These are phyloP conservation scores for Pachypsylla venusta DNA, from an alignment of 1,140 invertebrate genomes.

Conservation along the genomic window DNA sequence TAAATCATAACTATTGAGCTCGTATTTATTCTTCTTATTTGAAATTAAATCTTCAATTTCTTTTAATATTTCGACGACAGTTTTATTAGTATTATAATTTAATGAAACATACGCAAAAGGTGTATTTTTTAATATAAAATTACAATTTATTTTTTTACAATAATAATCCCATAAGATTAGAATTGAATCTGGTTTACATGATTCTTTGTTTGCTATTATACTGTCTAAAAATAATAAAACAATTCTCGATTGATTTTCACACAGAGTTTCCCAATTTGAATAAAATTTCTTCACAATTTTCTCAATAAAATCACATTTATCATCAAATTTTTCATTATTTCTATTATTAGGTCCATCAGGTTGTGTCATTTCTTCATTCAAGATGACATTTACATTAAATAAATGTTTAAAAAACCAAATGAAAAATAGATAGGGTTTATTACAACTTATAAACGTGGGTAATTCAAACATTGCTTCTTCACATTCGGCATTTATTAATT, in stretches of 20 bases:
- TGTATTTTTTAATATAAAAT: conserved; percentile 28
- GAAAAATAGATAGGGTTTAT: not conserved
- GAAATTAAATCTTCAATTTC: not conserved
- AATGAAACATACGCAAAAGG: not conserved
- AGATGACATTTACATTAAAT: not conserved
- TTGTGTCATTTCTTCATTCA: not conserved
- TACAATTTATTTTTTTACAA: conserved; percentile 32
- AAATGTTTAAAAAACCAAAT: conserved; percentile 5
- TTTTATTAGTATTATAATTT: not conserved
- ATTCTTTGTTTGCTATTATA: not conserved
- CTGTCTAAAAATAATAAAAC: not conserved
- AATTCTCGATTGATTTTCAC: not conserved
- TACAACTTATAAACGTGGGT: not conserved
- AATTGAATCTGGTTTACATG: conserved; percentile 26
- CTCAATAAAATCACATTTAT: not conserved
- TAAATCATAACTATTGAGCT: not conserved
- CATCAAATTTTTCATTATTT: not conserved
- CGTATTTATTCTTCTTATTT: conserved; percentile 2
- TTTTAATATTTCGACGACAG: not conserved
- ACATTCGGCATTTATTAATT: not conserved
- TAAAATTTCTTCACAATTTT: conserved; percentile 2
- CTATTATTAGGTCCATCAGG: not conserved
- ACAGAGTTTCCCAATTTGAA: not conserved
- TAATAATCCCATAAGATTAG: conserved; percentile 35
- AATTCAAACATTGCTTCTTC: too few relatives aligned